Evolutionary conservation across 2,888 invertebrate genomes (phyloP).

Genomic region (Nudaria mundana): DNA sequence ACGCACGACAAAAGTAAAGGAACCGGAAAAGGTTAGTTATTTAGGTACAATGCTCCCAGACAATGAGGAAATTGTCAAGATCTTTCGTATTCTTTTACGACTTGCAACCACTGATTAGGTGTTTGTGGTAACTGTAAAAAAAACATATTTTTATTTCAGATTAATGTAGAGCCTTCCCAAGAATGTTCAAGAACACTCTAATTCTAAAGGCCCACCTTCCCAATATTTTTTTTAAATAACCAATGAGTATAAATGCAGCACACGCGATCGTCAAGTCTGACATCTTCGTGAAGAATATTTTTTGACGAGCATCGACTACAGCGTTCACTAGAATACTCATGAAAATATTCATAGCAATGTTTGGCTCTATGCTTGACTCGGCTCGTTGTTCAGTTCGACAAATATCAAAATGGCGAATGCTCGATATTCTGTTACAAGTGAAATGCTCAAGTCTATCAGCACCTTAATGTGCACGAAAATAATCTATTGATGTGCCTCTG

Average conservation of each 20-base stretch:
- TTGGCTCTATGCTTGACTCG: too few species aligned
- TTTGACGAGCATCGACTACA: background rate
- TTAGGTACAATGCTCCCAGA: background rate
- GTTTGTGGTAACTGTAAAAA: conserved; percentile 1
- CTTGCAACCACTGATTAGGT: background rate
- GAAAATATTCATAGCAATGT: background rate
- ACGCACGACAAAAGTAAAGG: background rate
- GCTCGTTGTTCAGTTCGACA: too few species aligned
- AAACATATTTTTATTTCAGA: background rate
- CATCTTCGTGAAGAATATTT: too few species aligned
- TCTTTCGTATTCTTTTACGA: conserved; percentile 1
- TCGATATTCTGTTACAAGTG: too few species aligned
- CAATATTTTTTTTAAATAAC: too few species aligned
- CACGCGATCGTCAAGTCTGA: too few species aligned
- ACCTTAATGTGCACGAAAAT: too few species aligned
- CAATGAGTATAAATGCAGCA: too few species aligned
- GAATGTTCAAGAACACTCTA: background rate
- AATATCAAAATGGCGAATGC: too few species aligned
- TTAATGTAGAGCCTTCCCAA: background rate
- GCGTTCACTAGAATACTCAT: too few species aligned
- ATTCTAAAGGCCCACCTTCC: background rate
- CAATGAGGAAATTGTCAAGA: conserved; percentile 1
- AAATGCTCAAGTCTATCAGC: too few species aligned
- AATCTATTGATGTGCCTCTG: too few species aligned
- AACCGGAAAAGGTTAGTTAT: background rate